Evolutionary conservation across 2,113 vertebrate species (phyloP).

Genomic region (Sturnira hondurensis): DNA sequence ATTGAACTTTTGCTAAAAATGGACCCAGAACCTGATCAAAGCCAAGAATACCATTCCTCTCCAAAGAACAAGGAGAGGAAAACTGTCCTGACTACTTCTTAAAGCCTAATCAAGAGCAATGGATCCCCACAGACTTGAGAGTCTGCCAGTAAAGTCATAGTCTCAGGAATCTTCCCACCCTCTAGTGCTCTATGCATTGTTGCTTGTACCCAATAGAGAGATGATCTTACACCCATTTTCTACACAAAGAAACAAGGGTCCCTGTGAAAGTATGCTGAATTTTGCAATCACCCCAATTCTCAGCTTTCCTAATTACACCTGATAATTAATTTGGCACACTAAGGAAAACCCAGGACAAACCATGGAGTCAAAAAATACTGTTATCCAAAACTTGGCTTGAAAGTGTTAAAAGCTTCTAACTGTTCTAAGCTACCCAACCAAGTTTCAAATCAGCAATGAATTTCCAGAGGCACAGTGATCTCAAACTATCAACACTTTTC

Average conservation of each 20-base stretch:
- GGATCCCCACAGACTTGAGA: not conserved
- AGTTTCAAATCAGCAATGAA: slow-evolving; percentile 47
- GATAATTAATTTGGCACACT: slow-evolving; percentile 66
- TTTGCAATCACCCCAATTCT: slow-evolving; percentile 46
- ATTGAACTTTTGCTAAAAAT: slow-evolving; percentile 13
- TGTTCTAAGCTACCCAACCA: slow-evolving; percentile 50
- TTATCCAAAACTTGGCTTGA: slow-evolving; percentile 37
- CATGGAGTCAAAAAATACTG: slow-evolving; percentile 52
- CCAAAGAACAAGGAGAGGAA: not conserved
- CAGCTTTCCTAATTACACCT: slow-evolving; percentile 62
- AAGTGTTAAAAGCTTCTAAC: slow-evolving; percentile 65
- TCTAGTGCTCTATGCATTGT: not conserved
- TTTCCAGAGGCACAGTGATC: slow-evolving; percentile 47
- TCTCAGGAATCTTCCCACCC: not conserved
- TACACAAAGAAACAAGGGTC: not conserved
- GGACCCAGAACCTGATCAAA: not conserved
- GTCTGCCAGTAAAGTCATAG: not conserved
- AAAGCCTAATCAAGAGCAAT: slow-evolving; percentile 16
- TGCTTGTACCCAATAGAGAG: not conserved
- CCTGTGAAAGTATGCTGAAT: slow-evolving; percentile 41
- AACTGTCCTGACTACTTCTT: not conserved
- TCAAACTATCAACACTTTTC: slow-evolving; percentile 34
- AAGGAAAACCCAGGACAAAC: slow-evolving; percentile 60
- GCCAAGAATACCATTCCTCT: not conserved
- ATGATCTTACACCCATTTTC: not conserved